Evolutionary conservation across 2,888 invertebrate species (phyloP).

Genomic region (Euplexia lucipara): DNA sequence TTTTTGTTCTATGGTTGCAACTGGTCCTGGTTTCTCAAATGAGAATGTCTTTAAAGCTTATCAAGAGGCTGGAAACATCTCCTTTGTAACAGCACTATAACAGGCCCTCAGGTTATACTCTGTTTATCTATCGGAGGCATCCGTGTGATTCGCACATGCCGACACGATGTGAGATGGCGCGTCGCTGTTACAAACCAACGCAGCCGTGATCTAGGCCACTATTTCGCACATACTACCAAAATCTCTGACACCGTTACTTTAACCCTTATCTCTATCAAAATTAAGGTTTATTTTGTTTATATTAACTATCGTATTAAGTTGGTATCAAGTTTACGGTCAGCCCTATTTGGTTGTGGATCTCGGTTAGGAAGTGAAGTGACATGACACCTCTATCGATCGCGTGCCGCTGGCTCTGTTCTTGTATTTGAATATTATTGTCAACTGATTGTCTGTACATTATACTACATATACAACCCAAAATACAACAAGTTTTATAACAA

Average conservation of each 20-base stretch:
- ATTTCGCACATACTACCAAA: constrained; percentile 70
- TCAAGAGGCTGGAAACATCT: constrained; percentile 7
- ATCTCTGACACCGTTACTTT: constrained; percentile 28
- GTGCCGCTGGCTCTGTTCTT: constrained; percentile 72
- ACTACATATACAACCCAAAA: constrained; percentile 4
- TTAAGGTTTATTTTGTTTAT: constrained; percentile 31
- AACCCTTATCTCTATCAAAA: constrained; percentile 19
- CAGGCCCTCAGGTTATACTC: constrained; percentile 69
- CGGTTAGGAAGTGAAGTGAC: constrained; percentile 75
- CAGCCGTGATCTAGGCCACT: constrained; percentile 77
- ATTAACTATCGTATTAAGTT: constrained; percentile 14
- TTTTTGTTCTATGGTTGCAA: too few relatives aligned
- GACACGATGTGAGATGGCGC: constrained; percentile 73
- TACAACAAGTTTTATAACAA: background rate
- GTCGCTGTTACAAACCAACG: constrained; percentile 68
- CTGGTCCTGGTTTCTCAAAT: too few relatives aligned
- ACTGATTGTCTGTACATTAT: constrained; percentile 26
- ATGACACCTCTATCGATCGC: constrained; percentile 79
- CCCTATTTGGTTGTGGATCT: constrained; percentile 79
- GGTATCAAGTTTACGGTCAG: constrained; percentile 65
- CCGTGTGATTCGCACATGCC: constrained; percentile 78
- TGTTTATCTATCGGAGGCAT: constrained; percentile 84
- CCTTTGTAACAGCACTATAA: background rate
- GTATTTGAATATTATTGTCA: constrained; percentile 66
- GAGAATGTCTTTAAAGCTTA: background rate